Evolutionary conservation across 2,797 vertebrate genomes (phyloP).

Genomic region (Dallia pectoralis): DNA sequence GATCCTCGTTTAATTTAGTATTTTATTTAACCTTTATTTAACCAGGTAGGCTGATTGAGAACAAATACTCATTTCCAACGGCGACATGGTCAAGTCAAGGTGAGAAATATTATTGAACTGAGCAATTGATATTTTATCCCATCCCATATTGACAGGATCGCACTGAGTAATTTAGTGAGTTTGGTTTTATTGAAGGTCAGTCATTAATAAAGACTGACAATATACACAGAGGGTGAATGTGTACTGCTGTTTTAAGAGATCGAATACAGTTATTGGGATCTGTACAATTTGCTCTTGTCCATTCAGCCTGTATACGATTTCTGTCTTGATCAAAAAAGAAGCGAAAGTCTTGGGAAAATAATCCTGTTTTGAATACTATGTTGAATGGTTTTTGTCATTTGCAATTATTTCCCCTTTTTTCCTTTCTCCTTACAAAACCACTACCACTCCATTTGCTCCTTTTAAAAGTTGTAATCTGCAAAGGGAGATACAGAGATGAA

Average conservation of each 20-base stretch:
- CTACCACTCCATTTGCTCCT: constrained; percentile 11
- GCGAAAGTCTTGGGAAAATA: not conserved
- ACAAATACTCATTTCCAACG: too few species aligned
- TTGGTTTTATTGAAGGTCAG: too few species aligned
- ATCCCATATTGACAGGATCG: not conserved
- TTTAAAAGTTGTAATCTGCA: constrained; percentile 10
- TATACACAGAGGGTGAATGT: not conserved
- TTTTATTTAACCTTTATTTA: too few species aligned
- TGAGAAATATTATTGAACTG: too few species aligned
- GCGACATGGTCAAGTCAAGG: too few species aligned
- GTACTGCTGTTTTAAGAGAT: not conserved
- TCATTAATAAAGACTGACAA: not conserved
- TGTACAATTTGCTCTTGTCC: not conserved
- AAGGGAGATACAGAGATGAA: constrained; percentile 28
- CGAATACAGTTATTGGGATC: not conserved
- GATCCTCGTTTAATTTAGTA: not conserved
- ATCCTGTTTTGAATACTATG: not conserved
- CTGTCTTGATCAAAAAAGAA: not conserved
- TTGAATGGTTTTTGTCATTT: constrained; percentile 9
- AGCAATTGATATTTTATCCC: not conserved
- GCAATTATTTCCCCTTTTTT: not conserved
- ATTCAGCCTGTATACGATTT: not conserved
- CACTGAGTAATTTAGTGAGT: not conserved
- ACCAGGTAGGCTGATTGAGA: too few species aligned
- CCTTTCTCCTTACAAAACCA: constrained; percentile 10